A percentile compares a stretch with the other conserved stretches of the same genome.
Evolutionary conservation across 2,113 vertebrate genomes (phyloP).

Genomic region (Amia ocellicauda): DNA sequence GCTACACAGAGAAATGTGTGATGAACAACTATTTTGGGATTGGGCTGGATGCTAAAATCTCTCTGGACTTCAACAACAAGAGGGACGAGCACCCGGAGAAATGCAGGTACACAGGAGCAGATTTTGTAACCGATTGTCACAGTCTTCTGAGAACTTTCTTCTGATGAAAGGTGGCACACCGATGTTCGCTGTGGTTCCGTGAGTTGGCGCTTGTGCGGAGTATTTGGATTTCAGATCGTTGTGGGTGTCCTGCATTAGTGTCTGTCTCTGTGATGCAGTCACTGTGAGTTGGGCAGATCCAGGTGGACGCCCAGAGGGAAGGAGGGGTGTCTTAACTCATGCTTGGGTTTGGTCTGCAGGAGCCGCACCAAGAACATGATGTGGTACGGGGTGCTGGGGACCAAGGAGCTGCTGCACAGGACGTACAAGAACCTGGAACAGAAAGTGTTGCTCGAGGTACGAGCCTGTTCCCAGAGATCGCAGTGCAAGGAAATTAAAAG

Average conservation of each 20-base stretch:
- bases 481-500: too few species aligned
- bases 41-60: slow-evolving; percentile 90
- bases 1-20: slow-evolving; percentile 87
- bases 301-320: not conserved
- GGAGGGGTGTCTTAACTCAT: not conserved
- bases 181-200: too few species aligned
- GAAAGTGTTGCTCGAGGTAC: slow-evolving; percentile 86
- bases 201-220: too few species aligned
- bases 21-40: slow-evolving; percentile 98
- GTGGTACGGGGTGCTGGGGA: slow-evolving; percentile 93
- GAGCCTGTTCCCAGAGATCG: slow-evolving; percentile 11
- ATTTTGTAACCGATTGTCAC: too few species aligned
- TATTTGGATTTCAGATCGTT: too few species aligned
- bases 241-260: too few species aligned
- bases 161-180: too few species aligned
- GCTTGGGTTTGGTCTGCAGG: slow-evolving; percentile 47
- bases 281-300: too few species aligned
- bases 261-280: too few species aligned
- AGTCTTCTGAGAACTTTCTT: too few species aligned
- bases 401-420: slow-evolving; percentile 87
- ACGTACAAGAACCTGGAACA: slow-evolving; percentile 93
- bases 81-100: slow-evolving; percentile 92
- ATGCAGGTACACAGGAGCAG: slow-evolving; percentile 75
- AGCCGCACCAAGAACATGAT: slow-evolving; percentile 97
- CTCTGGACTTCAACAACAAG: slow-evolving; percentile 94